Conservation (phyloP, 2,113 vertebrate species). For the Willisornis vidua region DNA sequence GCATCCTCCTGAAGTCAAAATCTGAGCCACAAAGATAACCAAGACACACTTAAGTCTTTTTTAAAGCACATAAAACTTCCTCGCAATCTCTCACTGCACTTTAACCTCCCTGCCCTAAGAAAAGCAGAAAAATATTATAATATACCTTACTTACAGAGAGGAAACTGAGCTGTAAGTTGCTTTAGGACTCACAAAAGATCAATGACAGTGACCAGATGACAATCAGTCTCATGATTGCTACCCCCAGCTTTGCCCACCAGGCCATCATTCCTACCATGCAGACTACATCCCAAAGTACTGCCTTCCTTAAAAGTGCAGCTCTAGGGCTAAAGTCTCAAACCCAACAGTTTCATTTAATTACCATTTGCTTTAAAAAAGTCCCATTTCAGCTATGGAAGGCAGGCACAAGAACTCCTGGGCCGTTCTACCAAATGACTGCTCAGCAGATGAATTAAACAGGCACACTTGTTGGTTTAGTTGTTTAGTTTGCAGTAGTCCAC, state of each 20-base stretch:
- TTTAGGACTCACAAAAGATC: background rate
- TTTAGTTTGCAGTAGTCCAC: background rate
- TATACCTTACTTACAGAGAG: background rate
- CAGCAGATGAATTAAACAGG: background rate
- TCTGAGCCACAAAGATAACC: background rate
- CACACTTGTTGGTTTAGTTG: background rate
- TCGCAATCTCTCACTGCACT: background rate
- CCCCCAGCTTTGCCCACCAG: background rate
- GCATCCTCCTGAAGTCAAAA: background rate
- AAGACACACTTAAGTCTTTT: background rate
- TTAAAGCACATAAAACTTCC: background rate
- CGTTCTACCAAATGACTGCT: background rate
- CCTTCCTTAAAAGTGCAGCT: background rate
- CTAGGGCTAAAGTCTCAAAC: background rate
- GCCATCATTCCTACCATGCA: background rate
- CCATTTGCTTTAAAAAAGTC: background rate
- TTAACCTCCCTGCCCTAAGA: background rate
- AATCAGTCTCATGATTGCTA: background rate
- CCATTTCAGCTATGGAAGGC: background rate
- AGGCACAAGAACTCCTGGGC: background rate
- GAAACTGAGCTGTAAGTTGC: background rate
- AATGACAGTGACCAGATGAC: background rate
- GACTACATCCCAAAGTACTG: fast-evolving
- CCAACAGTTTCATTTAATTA: background rate
- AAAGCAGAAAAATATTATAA: background rate